Base-by-base conservation (phyloP, 2,888 invertebrate genomes). In the Drosophila helvetica region DNA sequence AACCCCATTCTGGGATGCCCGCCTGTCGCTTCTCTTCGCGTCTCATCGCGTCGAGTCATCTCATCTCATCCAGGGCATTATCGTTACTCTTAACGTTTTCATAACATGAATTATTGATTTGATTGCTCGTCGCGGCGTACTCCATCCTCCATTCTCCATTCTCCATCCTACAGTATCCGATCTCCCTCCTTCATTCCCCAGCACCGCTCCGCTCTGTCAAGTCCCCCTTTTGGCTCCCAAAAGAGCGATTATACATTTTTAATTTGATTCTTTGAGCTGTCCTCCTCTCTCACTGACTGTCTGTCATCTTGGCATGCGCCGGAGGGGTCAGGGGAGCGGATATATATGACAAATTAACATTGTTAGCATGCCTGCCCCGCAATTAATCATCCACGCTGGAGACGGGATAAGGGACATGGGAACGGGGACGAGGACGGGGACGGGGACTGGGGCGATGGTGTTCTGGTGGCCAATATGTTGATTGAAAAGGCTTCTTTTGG, bases 311-410 rank as follows among this genome's bases (percentile, higher is more conserved):
- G 15, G 19, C 6, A 43, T 9, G 45, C 30, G 27, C 18, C 72
- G 74, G 66, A 52, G 30, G 65, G 66, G 64, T 55, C 58, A 58
- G 74, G 73, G 71, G 70, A 76, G 66, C 71, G 68, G 64, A 70
- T 74, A 80, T 74, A 71, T 87, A 84, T 88, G 83, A 84, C 87
- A 84, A 84, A 84, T 84, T 84, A 84, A 84, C 89, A 87, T 80
- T 84, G 79, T 76, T 78, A 84, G 89, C 87, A 75, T 76, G 79
- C 89, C 76, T 59, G 67, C 56, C 71, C 75, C 76, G 66, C 87
- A 84, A 88, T 84, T 87, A 86, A 84, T 84, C 83, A 84, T 87
- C 74, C 65, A 58, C 51, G 68, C 22, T 38, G 27, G 18, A 27
- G 45, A 5, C 3, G 43, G 17, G 42, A 6, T 4, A 17, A n/a